Percentiles rank a stretch among this genome's conserved stretches.
Evolutionary conservation across 2,113 vertebrate genomes (phyloP).

Genomic region (Ramphastos sulfuratus): DNA sequence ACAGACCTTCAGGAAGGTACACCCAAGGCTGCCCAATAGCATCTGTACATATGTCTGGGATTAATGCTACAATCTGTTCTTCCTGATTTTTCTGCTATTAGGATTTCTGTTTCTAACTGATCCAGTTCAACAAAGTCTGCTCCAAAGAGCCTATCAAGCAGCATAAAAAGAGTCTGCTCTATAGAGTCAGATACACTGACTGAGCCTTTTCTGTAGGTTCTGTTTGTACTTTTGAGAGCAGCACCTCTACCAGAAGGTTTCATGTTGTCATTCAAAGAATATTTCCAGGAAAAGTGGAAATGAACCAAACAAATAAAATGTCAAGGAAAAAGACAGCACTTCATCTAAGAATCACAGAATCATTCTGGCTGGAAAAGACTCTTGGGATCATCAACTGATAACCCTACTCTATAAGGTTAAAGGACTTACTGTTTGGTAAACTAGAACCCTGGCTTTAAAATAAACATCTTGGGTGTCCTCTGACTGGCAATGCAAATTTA

Average conservation of each 20-base stretch:
- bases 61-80: not conserved
- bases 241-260: not conserved
- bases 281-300: constrained; percentile 2
- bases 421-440: not conserved
- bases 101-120: not conserved
- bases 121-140: not conserved
- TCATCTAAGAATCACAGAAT: not conserved
- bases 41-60: not conserved
- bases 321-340: not conserved
- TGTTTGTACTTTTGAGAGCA: not conserved
- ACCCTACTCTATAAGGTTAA: too few species aligned
- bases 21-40: not conserved
- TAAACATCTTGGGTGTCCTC: not conserved
- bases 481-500: not conserved
- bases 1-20: not conserved
- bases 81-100: not conserved
- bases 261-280: not conserved
- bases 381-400: too few species aligned
- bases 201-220: not conserved
- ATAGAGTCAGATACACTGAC: not conserved
- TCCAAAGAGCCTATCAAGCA: not conserved
- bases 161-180: not conserved
- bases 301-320: not conserved
- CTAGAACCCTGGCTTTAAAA: not conserved
- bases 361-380: too few species aligned